Evolutionary conservation across 2,113 vertebrate genomes (phyloP).

Genomic region (Nerophis lumbriciformis): DNA sequence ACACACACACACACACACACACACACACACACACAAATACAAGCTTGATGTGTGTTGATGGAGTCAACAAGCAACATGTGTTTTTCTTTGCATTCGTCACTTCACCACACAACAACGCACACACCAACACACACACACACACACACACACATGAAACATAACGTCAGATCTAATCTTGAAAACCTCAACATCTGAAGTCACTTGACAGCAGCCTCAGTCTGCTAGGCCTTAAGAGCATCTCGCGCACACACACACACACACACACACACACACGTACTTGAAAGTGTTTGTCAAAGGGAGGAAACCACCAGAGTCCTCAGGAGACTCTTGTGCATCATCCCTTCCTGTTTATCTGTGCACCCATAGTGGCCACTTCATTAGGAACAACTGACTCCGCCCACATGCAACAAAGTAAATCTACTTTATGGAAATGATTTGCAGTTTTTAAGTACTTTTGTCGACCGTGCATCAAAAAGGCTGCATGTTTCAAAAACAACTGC

Average conservation of each 20-base stretch:
- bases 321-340: not conserved
- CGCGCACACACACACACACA: not conserved
- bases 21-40: too few relatives aligned
- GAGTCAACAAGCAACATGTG: too few relatives aligned
- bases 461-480: too few relatives aligned
- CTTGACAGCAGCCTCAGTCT: slow-evolving; percentile 31
- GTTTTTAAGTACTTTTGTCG: too few relatives aligned
- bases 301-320: not conserved
- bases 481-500: too few relatives aligned
- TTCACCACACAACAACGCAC: not conserved
- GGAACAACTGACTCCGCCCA: too few relatives aligned
- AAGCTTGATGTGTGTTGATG: too few relatives aligned
- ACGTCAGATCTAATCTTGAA: slow-evolving; percentile 30
- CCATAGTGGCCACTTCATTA: too few relatives aligned
- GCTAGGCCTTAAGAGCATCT: slow-evolving; percentile 21
- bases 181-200: slow-evolving; percentile 19
- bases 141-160: slow-evolving; percentile 16
- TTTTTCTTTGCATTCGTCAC: not conserved
- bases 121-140: slow-evolving; percentile 1
- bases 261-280: not conserved
- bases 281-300: not conserved
- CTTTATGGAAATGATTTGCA: too few relatives aligned
- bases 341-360: not conserved
- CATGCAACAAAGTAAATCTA: too few relatives aligned
- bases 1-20: too few relatives aligned